A percentile compares a stretch with the other conserved stretches of the same genome.
phyloP scores from a whole-genome alignment of 2,797 vertebrate genomes.

The Rallus crepitans region DNA sequence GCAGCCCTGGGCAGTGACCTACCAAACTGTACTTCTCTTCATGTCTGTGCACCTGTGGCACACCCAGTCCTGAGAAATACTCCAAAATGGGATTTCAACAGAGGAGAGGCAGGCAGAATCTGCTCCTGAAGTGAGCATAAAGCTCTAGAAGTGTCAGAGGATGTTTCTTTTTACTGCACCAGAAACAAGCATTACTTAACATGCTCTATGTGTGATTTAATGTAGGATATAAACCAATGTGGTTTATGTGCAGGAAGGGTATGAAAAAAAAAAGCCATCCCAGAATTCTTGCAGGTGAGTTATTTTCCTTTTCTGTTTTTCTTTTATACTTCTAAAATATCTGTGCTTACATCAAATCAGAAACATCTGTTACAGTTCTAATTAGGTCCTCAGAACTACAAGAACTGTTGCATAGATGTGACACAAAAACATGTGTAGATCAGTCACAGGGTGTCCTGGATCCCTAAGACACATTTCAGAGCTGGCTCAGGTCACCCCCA shows the following conservation, averaged over 20 bases:
- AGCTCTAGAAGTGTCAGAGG: not conserved
- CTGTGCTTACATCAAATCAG: not conserved
- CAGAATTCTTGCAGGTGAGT: not conserved
- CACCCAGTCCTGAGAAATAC: not conserved
- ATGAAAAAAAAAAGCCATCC: rapidly evolving
- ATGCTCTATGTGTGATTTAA: not conserved
- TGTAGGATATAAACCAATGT: not conserved
- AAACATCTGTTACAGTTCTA: not conserved
- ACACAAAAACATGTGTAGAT: rapidly evolving
- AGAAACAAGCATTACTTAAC: not conserved
- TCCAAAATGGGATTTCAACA: not conserved
- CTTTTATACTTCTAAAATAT: not conserved
- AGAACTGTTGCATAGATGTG: not conserved
- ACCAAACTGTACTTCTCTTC: not conserved
- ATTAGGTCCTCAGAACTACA: not conserved
- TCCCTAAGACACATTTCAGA: rapidly evolving
- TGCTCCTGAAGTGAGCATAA: not conserved
- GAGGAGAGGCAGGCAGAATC: not conserved
- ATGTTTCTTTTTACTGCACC: not conserved
- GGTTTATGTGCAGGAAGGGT: not conserved
- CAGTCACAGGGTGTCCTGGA: not conserved
- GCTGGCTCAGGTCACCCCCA: not conserved
- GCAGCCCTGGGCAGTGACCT: not conserved
- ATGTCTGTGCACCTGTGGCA: not conserved
- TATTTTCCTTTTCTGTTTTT: not conserved